phyloP scores from a whole-genome alignment of 2,113 vertebrate species.

The Elephas maximus region DNA sequence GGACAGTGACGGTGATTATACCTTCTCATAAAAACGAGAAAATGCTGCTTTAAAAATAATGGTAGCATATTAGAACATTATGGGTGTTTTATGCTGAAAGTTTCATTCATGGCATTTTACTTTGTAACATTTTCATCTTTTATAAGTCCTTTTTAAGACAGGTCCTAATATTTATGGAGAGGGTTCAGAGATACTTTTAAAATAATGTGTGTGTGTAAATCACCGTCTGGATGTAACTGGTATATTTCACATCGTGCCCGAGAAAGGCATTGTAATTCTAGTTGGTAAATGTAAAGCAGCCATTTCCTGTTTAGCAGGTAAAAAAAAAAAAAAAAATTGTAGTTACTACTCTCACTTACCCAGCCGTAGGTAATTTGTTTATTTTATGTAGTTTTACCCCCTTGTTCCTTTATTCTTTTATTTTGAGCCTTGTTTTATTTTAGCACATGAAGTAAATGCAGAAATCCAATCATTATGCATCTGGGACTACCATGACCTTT shows the following conservation, averaged over 20 bases:
- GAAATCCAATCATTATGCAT: constrained; percentile 29
- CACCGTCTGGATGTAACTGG: background rate
- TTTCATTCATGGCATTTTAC: constrained; percentile 10
- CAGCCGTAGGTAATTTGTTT: constrained; percentile 59
- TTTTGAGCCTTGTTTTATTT: constrained; percentile 63
- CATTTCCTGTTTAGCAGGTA: constrained; percentile 77
- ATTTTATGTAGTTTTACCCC: constrained; percentile 23
- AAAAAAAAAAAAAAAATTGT: background rate
- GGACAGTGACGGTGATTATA: background rate
- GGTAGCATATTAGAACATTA: background rate
- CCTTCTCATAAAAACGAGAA: background rate
- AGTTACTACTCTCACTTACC: constrained; percentile 3
- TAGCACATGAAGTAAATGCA: constrained; percentile 57
- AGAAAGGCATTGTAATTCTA: constrained; percentile 57
- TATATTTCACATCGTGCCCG: background rate
- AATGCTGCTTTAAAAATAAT: constrained; percentile 31
- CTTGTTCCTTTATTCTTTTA: constrained; percentile 23
- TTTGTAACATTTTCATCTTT: constrained; percentile 12
- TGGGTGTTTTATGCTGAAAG: background rate
- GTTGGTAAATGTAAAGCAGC: constrained; percentile 63
- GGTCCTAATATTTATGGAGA: constrained; percentile 17
- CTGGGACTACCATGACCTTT: constrained; percentile 71
- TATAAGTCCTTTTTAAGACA: background rate
- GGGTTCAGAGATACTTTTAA: background rate
- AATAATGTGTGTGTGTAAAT: background rate